Conservation (phyloP, 92 coral and sea anemone genomes). For the Heliopora coerulea region DNA sequence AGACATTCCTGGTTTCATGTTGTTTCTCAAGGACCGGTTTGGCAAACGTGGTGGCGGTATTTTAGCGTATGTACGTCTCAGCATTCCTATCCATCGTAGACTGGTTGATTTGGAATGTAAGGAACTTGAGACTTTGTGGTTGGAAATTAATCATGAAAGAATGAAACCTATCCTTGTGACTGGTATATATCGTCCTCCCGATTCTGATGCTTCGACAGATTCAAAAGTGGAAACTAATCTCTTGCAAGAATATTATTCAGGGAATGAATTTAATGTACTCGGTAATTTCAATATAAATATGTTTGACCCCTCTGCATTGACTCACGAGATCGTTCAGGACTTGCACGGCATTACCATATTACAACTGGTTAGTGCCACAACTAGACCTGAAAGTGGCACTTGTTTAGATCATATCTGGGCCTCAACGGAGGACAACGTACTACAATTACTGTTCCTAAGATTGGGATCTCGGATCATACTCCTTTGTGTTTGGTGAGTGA, state of each 20-base stretch:
- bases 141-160: constrained; percentile 24
- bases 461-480: constrained; percentile 38
- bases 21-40: constrained; percentile 32
- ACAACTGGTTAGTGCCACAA: constrained; percentile 16
- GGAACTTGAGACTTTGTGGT: constrained; percentile 34
- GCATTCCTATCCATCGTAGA: constrained; percentile 22
- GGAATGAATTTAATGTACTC: constrained; percentile 40
- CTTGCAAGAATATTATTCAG: constrained; percentile 39
- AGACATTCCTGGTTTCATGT: constrained; percentile 29
- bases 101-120: constrained; percentile 21
- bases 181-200: constrained; percentile 44
- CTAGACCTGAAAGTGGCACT: constrained; percentile 27
- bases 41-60: constrained; percentile 45
- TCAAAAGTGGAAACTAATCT: constrained; percentile 23
- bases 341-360: constrained; percentile 31
- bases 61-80: constrained; percentile 27
- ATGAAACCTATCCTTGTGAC: constrained; percentile 38
- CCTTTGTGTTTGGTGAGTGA: constrained; percentile 39
- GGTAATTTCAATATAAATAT: constrained; percentile 41
- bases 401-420: constrained; percentile 43
- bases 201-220: constrained; percentile 27
- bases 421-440: constrained; percentile 39
- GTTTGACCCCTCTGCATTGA: constrained; percentile 21
- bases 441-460: constrained; percentile 30
- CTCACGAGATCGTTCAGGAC: constrained; percentile 29